Base-by-base conservation (phyloP, 1,140 invertebrate genomes). In the Conus ventricosus region DNA sequence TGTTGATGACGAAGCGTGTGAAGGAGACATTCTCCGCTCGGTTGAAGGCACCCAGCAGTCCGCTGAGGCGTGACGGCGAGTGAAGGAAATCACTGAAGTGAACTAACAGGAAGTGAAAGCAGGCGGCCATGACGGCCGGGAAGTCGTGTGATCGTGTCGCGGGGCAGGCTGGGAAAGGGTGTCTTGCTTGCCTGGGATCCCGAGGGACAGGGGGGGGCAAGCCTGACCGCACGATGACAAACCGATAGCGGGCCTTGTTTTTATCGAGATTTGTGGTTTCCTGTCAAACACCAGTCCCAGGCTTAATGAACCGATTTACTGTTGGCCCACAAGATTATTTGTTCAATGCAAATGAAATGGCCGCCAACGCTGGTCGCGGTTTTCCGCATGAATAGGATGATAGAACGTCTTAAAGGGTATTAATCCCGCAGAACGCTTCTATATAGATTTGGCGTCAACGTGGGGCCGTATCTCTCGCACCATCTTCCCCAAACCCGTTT, bases 231-330 rank as follows among this genome's bases (percentile, higher is more conserved):
- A 78, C 25, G 85, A 87, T 87, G 85, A 87, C 85, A 87, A 87
- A 87, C 71, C 75, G 85, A 87, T 87, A 87, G 71, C 27, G 75
- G 39, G 20, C 25, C 39, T 57, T 87, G 57, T 87, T 87, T 87
- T 87, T 87, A 75, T 75, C 85, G 71, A 78, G 85, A 87, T 87
- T 87, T 87, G 85, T 87, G 85, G 85, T 87, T 87, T 80, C 75
- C 85, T 87, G 85, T 87, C 85, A 87, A 87, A 87, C 63, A 67
- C 71, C 85, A 87, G 75, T 57, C 71, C 71, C 51, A 67, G 67
- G 85, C 85, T 78, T 87, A 87, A 87, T 87, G 85, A 87, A 87
- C 85, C 85, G 85, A 75, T 78, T 87, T 87, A 87, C 85, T 87
- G 75, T n/a, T 78, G 71, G 85, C 63, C n/a, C 54, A 78, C 85